Base-by-base conservation (phyloP, 53 echinoderm and acorn worm genomes). In the Apostichopus leukothele region DNA sequence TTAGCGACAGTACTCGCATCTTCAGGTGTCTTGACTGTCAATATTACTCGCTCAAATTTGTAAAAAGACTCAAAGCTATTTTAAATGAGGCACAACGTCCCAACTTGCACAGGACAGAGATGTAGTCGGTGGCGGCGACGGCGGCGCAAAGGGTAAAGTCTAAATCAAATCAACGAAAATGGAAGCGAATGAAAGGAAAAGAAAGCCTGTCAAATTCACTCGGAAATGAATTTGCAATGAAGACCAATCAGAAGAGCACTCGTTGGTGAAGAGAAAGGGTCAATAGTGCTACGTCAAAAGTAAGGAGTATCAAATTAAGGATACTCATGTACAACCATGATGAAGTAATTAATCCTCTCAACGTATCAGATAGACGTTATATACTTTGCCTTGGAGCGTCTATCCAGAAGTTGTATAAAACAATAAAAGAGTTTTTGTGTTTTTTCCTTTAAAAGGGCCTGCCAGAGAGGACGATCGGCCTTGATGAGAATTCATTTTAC, bases 21-120 rank as follows among this genome's bases (percentile, higher is more conserved):
- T 25, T 81, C 10, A 11, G 22, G 81, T 81, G 81, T 81, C 81
- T 81, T 10, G 59, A 21, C 81, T 81, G 81, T 81, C 81, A 81
- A 19, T 81, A 18, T 25, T 81, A 59, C 60, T 81, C 21, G 59
- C 81, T 81, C 19, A 81, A 59, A 54, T 81, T 81, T 59, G 52
- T 54, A 57, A 25, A 54, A 81, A 51, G 51, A 53, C 21, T 55
- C 39, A 81, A 80, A 81, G 25, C 55, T 81, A 57, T 59, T 21
- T 23, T 81, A 71, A 81, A 81, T 81, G 55, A 81, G 20, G 81
- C 23, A 81, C 54, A 59, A 59, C 81, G 51, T 81, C 20, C 20
- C 55, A 59, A 6, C 55, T 19, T 19, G 57, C 10, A 57, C 57
- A 57, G 57, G 71, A 63, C 63, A 3, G 71, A 71, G 71, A 18